These are phyloP conservation scores for Hypercompe scribonia DNA, from an alignment of 2,888 invertebrate genomes.

Conservation along the genomic window DNA sequence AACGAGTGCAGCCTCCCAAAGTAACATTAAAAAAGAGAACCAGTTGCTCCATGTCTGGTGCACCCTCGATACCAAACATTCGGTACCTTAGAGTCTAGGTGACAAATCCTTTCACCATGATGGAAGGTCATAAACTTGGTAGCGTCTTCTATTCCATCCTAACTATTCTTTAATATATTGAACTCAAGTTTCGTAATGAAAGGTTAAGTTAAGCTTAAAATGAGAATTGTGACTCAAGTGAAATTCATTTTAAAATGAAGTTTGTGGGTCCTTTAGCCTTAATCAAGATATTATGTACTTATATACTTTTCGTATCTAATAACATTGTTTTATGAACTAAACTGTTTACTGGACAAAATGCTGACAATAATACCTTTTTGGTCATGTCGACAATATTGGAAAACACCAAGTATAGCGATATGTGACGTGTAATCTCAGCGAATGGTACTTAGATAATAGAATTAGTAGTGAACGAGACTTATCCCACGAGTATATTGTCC, in stretches of 20 bases:
- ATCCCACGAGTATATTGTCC: conserved; percentile 47
- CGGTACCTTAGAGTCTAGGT: no score
- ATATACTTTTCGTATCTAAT: no score
- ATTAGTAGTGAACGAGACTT: conserved; percentile 48
- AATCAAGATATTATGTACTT: not conserved
- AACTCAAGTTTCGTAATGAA: not conserved
- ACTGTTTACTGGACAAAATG: not conserved
- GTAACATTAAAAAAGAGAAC: no score
- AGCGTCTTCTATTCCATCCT: not conserved
- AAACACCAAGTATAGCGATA: conserved; percentile 30
- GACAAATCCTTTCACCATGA: no score
- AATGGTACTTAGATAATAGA: conserved; percentile 49
- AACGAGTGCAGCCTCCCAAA: no score
- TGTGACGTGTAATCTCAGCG: conserved; percentile 48
- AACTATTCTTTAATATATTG: not conserved
- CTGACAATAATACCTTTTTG: not conserved
- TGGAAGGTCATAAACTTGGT: no score
- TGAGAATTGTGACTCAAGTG: not conserved
- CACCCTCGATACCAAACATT: no score
- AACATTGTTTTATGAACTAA: not conserved
- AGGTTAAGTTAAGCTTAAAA: not conserved
- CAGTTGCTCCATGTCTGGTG: no score
- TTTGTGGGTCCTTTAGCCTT: not conserved
- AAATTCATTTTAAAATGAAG: not conserved
- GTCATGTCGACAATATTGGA: conserved; percentile 38